phyloP scores from a whole-genome alignment of 2,113 vertebrate species.

The Tenebrosternarchus preto region DNA sequence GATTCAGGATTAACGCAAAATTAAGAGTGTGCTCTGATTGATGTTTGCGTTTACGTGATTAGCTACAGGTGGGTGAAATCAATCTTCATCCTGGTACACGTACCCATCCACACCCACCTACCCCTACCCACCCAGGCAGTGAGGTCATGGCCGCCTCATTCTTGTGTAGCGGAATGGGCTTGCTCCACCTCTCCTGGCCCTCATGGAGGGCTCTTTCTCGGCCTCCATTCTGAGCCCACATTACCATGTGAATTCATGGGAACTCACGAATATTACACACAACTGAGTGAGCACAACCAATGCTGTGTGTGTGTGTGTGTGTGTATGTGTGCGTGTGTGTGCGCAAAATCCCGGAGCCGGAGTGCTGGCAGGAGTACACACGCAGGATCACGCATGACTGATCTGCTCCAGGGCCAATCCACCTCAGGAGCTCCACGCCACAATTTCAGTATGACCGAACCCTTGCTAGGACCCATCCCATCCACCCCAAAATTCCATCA shows the following conservation, averaged over 20 bases:
- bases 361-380: neutral
- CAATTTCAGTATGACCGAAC: constrained; percentile 58
- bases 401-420: constrained; percentile 23
- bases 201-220: constrained; percentile 45
- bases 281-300: constrained; percentile 54
- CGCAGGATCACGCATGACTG: constrained; percentile 1
- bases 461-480: constrained; percentile 50
- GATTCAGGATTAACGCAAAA: neutral
- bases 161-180: constrained; percentile 53
- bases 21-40: neutral
- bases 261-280: constrained; percentile 66
- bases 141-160: constrained; percentile 59
- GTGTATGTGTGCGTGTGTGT: no score
- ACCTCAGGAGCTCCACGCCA: constrained; percentile 49
- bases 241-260: constrained; percentile 78
- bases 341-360: neutral
- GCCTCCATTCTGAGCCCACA: constrained; percentile 64
- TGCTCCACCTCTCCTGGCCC: constrained; percentile 47
- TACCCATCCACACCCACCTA: constrained; percentile 43
- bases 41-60: constrained; percentile 48
- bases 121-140: constrained; percentile 27
- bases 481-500: constrained; percentile 61
- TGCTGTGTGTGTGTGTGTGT: constrained; percentile 17
- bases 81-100: neutral
- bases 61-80: no score